Evolutionary conservation across 2,113 vertebrate species (phyloP), one percentile per base, ranked within the genome.

Genomic region (Nyctereutes procyonoides): DNA sequence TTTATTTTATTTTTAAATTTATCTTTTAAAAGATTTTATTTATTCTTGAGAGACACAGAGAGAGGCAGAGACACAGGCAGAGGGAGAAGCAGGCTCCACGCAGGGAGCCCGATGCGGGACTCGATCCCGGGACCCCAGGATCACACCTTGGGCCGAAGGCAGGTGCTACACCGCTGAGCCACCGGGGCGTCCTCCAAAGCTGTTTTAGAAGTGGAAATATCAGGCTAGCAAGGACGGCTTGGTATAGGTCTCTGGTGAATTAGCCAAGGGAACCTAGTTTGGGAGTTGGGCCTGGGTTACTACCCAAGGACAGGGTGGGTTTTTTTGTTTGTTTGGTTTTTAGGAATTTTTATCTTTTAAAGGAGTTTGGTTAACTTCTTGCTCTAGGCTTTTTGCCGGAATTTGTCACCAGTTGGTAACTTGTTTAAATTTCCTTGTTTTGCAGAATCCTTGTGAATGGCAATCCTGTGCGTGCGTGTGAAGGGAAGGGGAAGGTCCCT

Each of bases 391-490:
- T 79, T 19, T 74, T 79, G 88, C 93, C 65, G 81, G 28, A 93
- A 88, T 63, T 58, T 62, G n/a, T 67, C 74, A 81, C 19, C 55
- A 43, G 5, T 69, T 93, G 82, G 11, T 48, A 62, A 89, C 8
- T 20, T 77, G 48, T 81, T 56, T 38, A 81, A 62, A 17, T 87
- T 56, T 35, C 77, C 56, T 56, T 73, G 63, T 13, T 32, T 71
- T 96, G 53, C 55, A 84, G 48, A 91, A 60, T 58, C 15, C 60
- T 69, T 12, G 89, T 63, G 71, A 96, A 85, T 90, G 92, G 28
- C 55, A 28, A 19, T 9, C 32, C 38, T 56, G 4, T 43, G 43
- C 43, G 7, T 56, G 51, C 32, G 17, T 77, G 51, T 5, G 74
- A 51, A 77, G 51, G 43, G 51, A 77, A 4, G 43, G 26, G 43